Evolutionary conservation across 2,888 invertebrate genomes (phyloP).

Genomic region (Lutraria lutraria): DNA sequence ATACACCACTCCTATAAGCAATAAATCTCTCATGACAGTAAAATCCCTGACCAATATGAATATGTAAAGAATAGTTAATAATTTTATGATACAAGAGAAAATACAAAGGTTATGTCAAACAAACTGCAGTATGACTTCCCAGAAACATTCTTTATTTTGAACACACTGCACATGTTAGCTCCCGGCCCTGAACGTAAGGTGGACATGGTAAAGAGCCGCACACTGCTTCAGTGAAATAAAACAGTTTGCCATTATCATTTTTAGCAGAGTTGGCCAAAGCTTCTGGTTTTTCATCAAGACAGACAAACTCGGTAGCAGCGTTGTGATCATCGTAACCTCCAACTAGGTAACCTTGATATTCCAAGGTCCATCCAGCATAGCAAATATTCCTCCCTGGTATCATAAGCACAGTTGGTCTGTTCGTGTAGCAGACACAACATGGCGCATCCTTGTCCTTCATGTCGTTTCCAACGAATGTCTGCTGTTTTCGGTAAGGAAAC

Average conservation of each 20-base stretch:
- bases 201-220: slow-evolving; percentile 31
- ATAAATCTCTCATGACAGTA: too few relatives aligned
- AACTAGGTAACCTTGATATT: slow-evolving; percentile 32
- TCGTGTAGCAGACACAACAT: slow-evolving; percentile 38
- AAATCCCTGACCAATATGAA: too few relatives aligned
- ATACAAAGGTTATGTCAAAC: too few relatives aligned
- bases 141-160: neutral
- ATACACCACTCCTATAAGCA: too few relatives aligned
- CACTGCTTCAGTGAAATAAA: slow-evolving; percentile 27
- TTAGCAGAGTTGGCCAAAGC: neutral
- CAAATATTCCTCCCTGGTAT: slow-evolving; percentile 35
- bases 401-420: slow-evolving; percentile 33
- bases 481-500: slow-evolving; percentile 6
- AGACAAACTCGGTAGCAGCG: slow-evolving; percentile 31
- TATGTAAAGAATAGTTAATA: too few relatives aligned
- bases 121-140: too few relatives aligned
- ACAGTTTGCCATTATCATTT: slow-evolving; percentile 30
- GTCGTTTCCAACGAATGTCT: slow-evolving; percentile 34
- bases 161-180: slow-evolving; percentile 37
- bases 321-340: neutral
- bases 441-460: slow-evolving; percentile 20
- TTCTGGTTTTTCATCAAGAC: slow-evolving; percentile 26
- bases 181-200: slow-evolving; percentile 35
- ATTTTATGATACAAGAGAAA: too few relatives aligned
- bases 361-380: slow-evolving; percentile 33